phyloP scores from a whole-genome alignment of 2,888 invertebrate species.

The Ophion costatus region DNA sequence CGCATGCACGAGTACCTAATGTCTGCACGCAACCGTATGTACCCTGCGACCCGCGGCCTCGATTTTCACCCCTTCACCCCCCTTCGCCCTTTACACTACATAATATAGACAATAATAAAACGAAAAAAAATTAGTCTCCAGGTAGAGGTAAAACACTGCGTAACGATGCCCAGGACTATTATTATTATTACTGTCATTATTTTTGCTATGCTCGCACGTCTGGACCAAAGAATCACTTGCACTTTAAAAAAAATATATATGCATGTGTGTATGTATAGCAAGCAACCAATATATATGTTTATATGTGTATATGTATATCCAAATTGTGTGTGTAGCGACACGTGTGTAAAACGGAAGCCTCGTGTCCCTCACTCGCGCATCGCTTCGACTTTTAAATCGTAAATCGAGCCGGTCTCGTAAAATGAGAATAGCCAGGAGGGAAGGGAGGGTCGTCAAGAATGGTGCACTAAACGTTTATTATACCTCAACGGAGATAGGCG shows the following conservation, averaged over 20 bases:
- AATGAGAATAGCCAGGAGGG: not conserved
- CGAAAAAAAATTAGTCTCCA: not conserved
- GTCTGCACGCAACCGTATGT: slow-evolving; percentile 66
- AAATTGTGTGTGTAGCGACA: not conserved
- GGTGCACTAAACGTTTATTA: slow-evolving; percentile 7
- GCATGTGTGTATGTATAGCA: too few species aligned
- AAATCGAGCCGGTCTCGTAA: not conserved
- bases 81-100: slow-evolving; percentile 14
- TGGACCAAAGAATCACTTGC: slow-evolving; percentile 34
- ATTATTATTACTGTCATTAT: slow-evolving; percentile 24
- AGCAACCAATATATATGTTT: too few species aligned
- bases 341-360: slow-evolving; percentile 4
- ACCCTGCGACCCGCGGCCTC: slow-evolving; percentile 60
- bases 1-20: slow-evolving; percentile 62
- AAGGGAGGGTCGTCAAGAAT: not conserved
- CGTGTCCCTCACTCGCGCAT: not conserved
- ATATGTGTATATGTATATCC: not conserved
- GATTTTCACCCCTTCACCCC: slow-evolving; percentile 29
- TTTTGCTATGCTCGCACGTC: not conserved
- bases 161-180: slow-evolving; percentile 1
- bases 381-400: not conserved
- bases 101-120: slow-evolving; percentile 16
- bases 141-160: not conserved
- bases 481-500: slow-evolving; percentile 10
- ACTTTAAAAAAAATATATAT: not conserved